Base-by-base conservation (phyloP, 2,113 vertebrate genomes). In the Mormyrus lacerda region DNA sequence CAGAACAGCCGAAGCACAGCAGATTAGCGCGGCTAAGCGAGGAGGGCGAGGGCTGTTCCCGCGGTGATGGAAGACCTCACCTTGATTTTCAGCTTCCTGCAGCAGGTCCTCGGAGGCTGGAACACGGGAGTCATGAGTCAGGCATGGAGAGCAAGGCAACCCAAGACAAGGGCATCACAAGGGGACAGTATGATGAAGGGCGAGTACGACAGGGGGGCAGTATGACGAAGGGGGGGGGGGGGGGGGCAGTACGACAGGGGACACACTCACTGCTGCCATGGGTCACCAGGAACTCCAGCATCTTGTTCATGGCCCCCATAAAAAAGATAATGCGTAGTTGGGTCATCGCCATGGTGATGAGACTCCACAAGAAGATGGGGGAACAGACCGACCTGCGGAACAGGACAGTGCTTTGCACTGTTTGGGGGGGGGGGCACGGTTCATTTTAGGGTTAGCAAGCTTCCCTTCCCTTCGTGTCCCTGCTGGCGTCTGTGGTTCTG, bases 231-330 rank as follows among this genome's bases (percentile, higher is more conserved):
- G n/a, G n/a, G n/a, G n/a, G n/a, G n/a, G n/a, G n/a, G n/a, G 27
- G 10, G 8, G 13, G n/a, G n/a, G 2, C 27, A 10, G 10, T 39
- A 31, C 15, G n/a, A 31, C 10, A 13, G 69, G 69, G 35, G 13
- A 27, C 55, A 87, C 53, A 42, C 93, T 93, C 91, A 95, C 94
- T 91, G 85, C 94, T 39, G 1, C 93, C 93, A 0, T 94, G 90
- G 0, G 91, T 94, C 45, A 97, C 94, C 10, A 97, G 65, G 91
- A 95, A 96, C 94, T 97, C 96, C 90, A 97, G 83, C 96, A 98
- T 97, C 93, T 96, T 97, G 93, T 97, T 98, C 96, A 98, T 96
- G 87, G 96, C 95, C 0, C 97, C 97, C 97, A 97, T 97, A 92
- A 97, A 98, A 93, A 97, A 97, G 65, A 98, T 97, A 51, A 98